A percentile compares a stretch with the other conserved stretches of the same genome.
Evolutionary conservation across 2,113 vertebrate species (phyloP).

Genomic region (Tetrax tetrax): DNA sequence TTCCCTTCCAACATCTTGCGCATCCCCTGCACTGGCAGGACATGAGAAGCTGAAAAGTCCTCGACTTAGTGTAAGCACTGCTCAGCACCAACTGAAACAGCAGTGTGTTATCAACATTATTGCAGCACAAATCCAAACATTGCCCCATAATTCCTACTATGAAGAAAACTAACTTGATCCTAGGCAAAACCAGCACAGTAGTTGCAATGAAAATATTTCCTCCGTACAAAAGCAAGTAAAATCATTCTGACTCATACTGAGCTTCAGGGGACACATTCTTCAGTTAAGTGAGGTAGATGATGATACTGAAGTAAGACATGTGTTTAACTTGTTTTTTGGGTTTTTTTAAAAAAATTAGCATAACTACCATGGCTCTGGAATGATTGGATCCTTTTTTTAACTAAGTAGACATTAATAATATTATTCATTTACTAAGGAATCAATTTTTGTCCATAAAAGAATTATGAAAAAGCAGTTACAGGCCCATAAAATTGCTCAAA

Average conservation of each 20-base stretch:
- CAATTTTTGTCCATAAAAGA: background rate
- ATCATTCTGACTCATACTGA: background rate
- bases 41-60: too few species aligned
- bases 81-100: too few species aligned
- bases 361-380: background rate
- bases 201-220: background rate
- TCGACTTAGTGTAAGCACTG: too few species aligned
- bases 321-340: background rate
- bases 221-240: background rate
- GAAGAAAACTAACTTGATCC: too few species aligned
- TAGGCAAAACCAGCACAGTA: too few species aligned
- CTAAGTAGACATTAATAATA: background rate
- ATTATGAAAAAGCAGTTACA: background rate
- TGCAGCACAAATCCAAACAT: too few species aligned
- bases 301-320: background rate
- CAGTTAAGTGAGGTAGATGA: background rate
- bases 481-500: background rate
- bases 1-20: too few species aligned
- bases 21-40: too few species aligned
- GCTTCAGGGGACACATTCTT: background rate
- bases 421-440: background rate
- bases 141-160: too few species aligned
- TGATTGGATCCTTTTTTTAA: background rate
- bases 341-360: background rate
- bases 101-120: too few species aligned